Evolutionary conservation across 2,113 vertebrate species (phyloP).

Genomic region (Pelmatolapia mariae): DNA sequence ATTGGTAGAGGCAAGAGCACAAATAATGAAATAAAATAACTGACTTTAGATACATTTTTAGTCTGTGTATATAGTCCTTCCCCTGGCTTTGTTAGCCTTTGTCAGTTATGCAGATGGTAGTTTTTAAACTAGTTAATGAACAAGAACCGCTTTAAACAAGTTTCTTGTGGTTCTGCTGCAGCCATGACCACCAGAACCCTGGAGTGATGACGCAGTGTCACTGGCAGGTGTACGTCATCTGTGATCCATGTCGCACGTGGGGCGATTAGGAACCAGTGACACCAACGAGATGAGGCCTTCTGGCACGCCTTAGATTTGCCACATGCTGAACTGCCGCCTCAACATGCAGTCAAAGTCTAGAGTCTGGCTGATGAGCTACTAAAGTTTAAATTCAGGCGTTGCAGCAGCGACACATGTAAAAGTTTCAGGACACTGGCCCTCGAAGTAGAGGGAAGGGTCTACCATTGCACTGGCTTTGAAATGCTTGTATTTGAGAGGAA

Average conservation of each 20-base stretch:
- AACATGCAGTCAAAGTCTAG: accelerated
- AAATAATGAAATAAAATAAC: background rate
- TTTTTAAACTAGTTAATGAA: accelerated
- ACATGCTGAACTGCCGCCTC: accelerated
- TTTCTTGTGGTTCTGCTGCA: background rate
- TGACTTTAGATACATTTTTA: background rate
- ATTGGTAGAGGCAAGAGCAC: background rate
- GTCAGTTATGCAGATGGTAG: background rate
- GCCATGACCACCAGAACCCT: too few species aligned
- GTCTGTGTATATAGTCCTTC: accelerated
- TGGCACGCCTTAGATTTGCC: background rate
- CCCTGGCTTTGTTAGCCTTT: background rate
- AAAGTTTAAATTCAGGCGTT: background rate
- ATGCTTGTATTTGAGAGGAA: background rate
- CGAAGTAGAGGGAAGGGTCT: accelerated
- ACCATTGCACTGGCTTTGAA: background rate
- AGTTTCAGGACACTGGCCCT: background rate
- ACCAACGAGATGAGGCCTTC: background rate
- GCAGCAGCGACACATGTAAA: background rate
- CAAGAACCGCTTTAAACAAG: background rate
- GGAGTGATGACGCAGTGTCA: too few species aligned
- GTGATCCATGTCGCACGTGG: background rate
- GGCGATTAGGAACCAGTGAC: background rate
- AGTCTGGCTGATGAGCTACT: background rate
- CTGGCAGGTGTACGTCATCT: too few species aligned